Evolutionary conservation across 2,888 invertebrate genomes (phyloP), one percentile per base, ranked within the genome.

Genomic region (Apomyelois bistriatella): DNA sequence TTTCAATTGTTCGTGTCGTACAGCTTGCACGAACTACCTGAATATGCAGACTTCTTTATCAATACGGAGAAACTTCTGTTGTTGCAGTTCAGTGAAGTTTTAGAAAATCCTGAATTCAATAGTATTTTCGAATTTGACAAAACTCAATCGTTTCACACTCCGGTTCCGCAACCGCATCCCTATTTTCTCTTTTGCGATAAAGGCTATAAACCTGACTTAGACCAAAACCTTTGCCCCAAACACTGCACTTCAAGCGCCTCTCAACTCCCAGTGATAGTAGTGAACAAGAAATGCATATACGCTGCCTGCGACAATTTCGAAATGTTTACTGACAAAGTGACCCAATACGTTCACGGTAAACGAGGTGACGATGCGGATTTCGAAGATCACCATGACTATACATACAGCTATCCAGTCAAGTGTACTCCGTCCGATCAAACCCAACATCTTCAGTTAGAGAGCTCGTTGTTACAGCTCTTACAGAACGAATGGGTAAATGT

Each of bases 51-150:
- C 1, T 89, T 88, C 64, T 88, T 90, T 58, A 71, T 84, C 38
- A 82, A 89, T 46, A 77, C 87, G 72, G 89, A 90, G 58, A 85
- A 83, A 56, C 59, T 89, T 40, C 80, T 90, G 84, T 60, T 89
- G 59, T 52, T 88, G 52, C 90, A 90, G 58, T 49, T 90, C 9
- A 76, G 74, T 52, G 74, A 82, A 54, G 68, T 70, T 1, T 52
- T 79, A n/a, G 77, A 81, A 10, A 65, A 79, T 36, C 83, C 86
- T 0, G 62, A 58, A 2, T 70, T 64, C 30, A 74, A 76, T 56
- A 88, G 79, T 55, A 70, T 88, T n/a, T 75, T 88, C 53, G 66
- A 71, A 50, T 38, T 54, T 1, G 81, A 85, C 35, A 64, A 66
- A 9, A 59, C 67, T 12, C 36, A 55, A 38, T 8, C 13, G 36